Base-by-base conservation (phyloP, 2,888 invertebrate genomes). In the Perdita meconis region DNA sequence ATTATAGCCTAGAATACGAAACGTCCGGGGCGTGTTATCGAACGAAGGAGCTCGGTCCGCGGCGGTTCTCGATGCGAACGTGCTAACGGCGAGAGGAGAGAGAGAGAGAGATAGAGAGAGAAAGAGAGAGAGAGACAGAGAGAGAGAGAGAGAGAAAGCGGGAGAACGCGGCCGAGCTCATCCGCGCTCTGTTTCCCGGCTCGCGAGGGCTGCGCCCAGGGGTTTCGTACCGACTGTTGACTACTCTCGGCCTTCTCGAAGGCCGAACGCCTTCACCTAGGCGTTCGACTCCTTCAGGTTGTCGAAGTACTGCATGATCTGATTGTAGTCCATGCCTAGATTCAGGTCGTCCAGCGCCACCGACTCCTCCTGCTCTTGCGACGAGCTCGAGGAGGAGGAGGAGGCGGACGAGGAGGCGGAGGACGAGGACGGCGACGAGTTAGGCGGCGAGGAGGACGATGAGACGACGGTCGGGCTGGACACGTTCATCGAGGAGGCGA, bases 231-330 rank as follows among this genome's bases (percentile, higher is more conserved):
- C 67, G 82, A 80, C 73, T 47, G 67, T 78, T 82, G 82, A 85
- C 83, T 83, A 82, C 80, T 88, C 88, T 88, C 88, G 85, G 86
- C 95, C 95, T 83, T 81, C 73, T 44, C 95, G 95, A 95, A 96
- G 96, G 95, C 95, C 95, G 95, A 96, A 95, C 84, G 81, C 81
- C 84, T 94, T 64, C 64, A 96, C 96, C 96, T 96, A 96, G 96
- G 96, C 96, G 94, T 96, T 96, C 93, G 96, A 96, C 94, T 96
- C 96, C 96, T 98, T 98, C 92, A 99, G 95, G 94, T 98, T 98
- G 94, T 98, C 98, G 94, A 99, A 98, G 93, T 98, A 98, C 93
- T 98, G 97, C 97, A 98, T 97, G 93, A 99, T 97, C 94, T 98
- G 98, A 93, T 98, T 98, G 93, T 98, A 98, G 93, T 98, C 97